Percentiles rank a stretch among this genome's conserved stretches.
Conservation (phyloP, 2,888 invertebrate genomes). For the Himalopsyche kuldschensis region DNA sequence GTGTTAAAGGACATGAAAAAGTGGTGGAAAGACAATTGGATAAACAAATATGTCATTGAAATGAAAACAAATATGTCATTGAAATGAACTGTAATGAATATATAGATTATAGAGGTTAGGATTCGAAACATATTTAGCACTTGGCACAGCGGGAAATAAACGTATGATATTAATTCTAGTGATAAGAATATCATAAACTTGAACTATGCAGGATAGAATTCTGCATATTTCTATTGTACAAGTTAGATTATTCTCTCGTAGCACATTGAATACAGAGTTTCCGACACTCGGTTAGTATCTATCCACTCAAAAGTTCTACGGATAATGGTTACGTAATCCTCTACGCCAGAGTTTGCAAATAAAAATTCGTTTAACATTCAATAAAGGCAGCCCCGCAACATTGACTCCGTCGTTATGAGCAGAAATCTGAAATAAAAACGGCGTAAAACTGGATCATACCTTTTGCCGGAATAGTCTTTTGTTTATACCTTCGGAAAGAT, state of each 20-base stretch:
- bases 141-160: too few relatives aligned
- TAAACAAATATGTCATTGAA: too few relatives aligned
- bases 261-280: background rate
- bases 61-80: too few relatives aligned
- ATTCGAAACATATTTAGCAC: too few relatives aligned
- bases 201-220: background rate
- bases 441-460: background rate
- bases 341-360: background rate
- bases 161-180: too few relatives aligned
- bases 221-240: background rate
- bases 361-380: background rate
- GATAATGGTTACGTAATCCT: background rate
- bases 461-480: background rate
- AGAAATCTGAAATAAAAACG: background rate
- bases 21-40: too few relatives aligned
- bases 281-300: background rate
- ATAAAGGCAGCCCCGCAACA: background rate
- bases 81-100: too few relatives aligned
- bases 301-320: background rate
- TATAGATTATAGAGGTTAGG: too few relatives aligned
- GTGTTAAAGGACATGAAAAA: too few relatives aligned
- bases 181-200: too few relatives aligned
- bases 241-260: background rate
- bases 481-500: background rate
- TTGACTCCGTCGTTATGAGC: background rate